Evolutionary conservation across 2,797 vertebrate genomes (phyloP), one percentile per base, ranked within the genome.

Genomic region (Pangasius macronema): DNA sequence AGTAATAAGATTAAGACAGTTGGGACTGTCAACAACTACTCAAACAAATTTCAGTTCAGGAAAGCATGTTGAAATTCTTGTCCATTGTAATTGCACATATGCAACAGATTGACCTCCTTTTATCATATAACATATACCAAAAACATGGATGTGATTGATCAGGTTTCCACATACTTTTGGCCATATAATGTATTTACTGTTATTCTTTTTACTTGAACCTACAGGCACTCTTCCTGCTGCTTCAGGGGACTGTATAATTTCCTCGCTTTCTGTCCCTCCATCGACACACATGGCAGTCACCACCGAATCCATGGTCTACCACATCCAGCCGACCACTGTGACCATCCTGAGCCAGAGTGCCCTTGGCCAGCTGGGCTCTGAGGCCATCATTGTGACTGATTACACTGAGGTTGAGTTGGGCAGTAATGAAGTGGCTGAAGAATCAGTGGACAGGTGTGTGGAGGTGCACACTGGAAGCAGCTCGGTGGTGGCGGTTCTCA

Each of bases 391-490:
- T 0, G 93, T 96, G 51, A 93, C 95, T 0, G 91, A 95, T 70
- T 96, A 95, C 91, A 93, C 95, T 0, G 95, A 95, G 65, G 92
- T 94, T 49, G 95, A 95, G 85, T 93, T 94, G 0, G 90, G 87
- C 88, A 91, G 93, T 30, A 90, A 93, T 9, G 90, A 75, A 10
- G 82, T 85, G 0, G 91, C 91, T 73, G 93, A 93, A 3, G 93
- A 93, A 70, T n/a, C 70, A 8, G 18, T 9, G 24, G 86, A 84
- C 55, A 77, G 70, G 33, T 55, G 73, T 3, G 33, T 90, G 2
- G 83, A 82, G 63, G 55, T 61, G 14, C 82, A 68, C 61, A 33
- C 53, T 3, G 61, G 49, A 68, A 83, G 39, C 63, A 61, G 59
- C 51, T 36, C 83, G 0, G 92, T 92, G 39, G 93, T 94, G 88